Percentiles rank a stretch among this genome's conserved stretches.
phyloP scores from a whole-genome alignment of 2,113 vertebrate species.

The Tychaedon coryphoeus region DNA sequence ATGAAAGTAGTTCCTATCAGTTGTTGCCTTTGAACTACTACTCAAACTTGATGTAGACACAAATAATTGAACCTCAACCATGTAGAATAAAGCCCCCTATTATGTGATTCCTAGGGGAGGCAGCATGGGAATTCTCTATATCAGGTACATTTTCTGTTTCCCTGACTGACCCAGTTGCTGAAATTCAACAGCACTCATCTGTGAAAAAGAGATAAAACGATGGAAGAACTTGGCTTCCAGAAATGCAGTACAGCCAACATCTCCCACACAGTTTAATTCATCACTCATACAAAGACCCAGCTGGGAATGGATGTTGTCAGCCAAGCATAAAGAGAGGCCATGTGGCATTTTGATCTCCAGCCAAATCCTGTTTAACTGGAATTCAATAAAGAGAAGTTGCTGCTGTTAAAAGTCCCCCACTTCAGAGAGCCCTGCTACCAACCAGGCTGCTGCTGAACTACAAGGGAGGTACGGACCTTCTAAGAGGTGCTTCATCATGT shows the following conservation, averaged over 20 bases:
- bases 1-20: neutral
- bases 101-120: neutral
- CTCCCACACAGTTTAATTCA: constrained; percentile 49
- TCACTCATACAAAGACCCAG: constrained; percentile 41
- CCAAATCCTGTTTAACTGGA: constrained; percentile 19
- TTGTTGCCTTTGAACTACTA: neutral
- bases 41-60: neutral
- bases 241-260: constrained; percentile 4
- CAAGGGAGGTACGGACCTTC: neutral
- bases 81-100: neutral
- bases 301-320: constrained; percentile 47
- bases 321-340: constrained; percentile 38
- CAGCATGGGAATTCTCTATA: neutral
- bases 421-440: neutral
- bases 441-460: neutral
- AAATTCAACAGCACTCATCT: constrained; percentile 39
- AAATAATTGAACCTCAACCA: neutral
- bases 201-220: constrained; percentile 1
- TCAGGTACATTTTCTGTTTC: neutral
- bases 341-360: constrained; percentile 41
- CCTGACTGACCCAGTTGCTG: neutral
- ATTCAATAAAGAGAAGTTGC: neutral
- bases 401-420: neutral
- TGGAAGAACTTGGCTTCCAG: constrained; percentile 21
- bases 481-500: neutral